Evolutionary conservation across 1,140 invertebrate species (phyloP).

Genomic region (Gonioctena quinquepunctata): DNA sequence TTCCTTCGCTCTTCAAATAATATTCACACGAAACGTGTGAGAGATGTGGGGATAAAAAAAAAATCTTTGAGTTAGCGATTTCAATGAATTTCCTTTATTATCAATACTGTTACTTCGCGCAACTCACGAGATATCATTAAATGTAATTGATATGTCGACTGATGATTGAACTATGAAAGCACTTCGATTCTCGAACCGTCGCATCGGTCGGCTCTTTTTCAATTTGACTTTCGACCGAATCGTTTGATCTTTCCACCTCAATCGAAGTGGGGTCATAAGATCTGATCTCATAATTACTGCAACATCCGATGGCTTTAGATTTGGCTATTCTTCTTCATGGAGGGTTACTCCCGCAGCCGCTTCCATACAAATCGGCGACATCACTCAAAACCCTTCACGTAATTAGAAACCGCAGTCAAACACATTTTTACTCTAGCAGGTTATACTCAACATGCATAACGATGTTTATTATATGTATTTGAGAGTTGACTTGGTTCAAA

Average conservation of each 20-base stretch:
- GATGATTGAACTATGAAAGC: too few relatives aligned
- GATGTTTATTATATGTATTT: background rate
- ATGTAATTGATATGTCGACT: too few relatives aligned
- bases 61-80: too few relatives aligned
- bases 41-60: too few relatives aligned
- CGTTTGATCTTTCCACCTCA: constrained; percentile 10
- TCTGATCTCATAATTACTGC: constrained; percentile 7
- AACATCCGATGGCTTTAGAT: constrained; percentile 2
- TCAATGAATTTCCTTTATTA: too few relatives aligned
- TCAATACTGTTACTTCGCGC: too few relatives aligned
- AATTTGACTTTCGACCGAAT: background rate
- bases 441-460: constrained; percentile 31
- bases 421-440: constrained; percentile 27
- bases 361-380: constrained; percentile 14
- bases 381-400: constrained; percentile 26
- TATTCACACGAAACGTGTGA: too few relatives aligned
- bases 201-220: background rate
- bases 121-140: too few relatives aligned
- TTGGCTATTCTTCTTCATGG: background rate
- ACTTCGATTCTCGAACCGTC: too few relatives aligned
- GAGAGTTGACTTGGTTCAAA: background rate
- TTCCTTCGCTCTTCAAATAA: too few relatives aligned
- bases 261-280: background rate
- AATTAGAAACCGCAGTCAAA: constrained; percentile 31
- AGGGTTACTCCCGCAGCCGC: background rate